Conservation (phyloP, 2,797 vertebrate species). For the Eptatretus atami region DNA sequence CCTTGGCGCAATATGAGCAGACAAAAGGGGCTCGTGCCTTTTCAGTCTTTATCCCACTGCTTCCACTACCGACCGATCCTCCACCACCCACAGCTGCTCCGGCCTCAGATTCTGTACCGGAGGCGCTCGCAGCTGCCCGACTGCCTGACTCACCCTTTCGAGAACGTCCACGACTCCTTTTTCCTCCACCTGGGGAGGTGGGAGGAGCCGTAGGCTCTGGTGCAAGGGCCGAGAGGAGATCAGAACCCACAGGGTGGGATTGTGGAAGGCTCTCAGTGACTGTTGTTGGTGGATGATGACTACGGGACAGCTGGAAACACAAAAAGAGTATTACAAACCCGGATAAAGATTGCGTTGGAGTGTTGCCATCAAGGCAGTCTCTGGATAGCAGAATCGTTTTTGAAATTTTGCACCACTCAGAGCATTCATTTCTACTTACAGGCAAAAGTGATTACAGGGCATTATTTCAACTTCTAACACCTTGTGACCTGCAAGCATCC, state of each 20-base stretch:
- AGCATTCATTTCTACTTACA: too few species aligned
- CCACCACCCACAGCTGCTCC: not conserved
- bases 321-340: not conserved
- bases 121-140: not conserved
- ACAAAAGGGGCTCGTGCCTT: conserved; percentile 88
- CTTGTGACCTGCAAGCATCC: too few species aligned
- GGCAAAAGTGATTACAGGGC: too few species aligned
- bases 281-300: not conserved
- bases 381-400: too few species aligned
- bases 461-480: too few species aligned
- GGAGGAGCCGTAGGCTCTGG: not conserved
- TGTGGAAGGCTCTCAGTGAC: conserved; percentile 1
- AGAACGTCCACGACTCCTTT: not conserved
- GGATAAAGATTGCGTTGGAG: too few species aligned
- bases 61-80: not conserved
- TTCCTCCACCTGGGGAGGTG: not conserved
- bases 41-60: conserved; percentile 7
- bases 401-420: too few species aligned
- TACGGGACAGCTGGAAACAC: not conserved
- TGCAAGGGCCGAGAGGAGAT: not conserved
- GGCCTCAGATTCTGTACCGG: not conserved
- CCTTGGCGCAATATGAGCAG: conserved; percentile 88
- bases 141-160: not conserved
- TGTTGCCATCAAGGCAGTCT: too few species aligned
- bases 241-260: not conserved